Conservation (phyloP, 2,797 vertebrate genomes). For the Gymnothorax javanicus region DNA sequence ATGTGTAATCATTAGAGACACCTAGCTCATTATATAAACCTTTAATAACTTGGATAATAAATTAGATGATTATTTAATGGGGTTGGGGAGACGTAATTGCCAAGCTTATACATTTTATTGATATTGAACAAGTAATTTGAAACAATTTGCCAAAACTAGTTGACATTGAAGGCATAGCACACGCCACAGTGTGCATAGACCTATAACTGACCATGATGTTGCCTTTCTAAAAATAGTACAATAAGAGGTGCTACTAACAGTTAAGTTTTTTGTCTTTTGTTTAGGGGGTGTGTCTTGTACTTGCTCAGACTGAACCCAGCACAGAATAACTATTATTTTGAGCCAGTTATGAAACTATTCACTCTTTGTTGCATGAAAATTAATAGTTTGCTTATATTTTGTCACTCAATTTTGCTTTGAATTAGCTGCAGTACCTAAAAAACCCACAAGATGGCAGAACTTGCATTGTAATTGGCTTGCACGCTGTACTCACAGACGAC, state of each 20-base stretch:
- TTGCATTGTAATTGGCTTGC: not conserved
- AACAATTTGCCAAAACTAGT: not conserved
- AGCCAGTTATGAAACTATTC: not conserved
- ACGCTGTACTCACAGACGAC: too few relatives aligned
- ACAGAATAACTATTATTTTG: not conserved
- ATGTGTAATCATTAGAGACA: not conserved
- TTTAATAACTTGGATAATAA: not conserved
- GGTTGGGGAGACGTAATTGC: not conserved
- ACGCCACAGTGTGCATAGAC: not conserved
- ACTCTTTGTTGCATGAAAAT: not conserved
- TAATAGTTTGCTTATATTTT: not conserved
- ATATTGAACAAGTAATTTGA: not conserved
- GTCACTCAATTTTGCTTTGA: not conserved
- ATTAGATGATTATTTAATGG: not conserved
- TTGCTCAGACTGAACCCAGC: not conserved
- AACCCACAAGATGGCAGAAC: conserved; percentile 5
- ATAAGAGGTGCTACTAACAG: not conserved
- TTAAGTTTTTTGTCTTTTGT: not conserved
- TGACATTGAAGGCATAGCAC: not conserved
- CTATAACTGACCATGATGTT: not conserved
- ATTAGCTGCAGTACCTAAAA: not conserved
- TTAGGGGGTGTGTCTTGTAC: not conserved
- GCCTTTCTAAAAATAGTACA: not conserved
- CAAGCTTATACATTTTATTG: not conserved
- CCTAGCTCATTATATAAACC: not conserved